Evolutionary conservation across 2,888 invertebrate species (phyloP).

Genomic region (Drosophila niveifrons): DNA sequence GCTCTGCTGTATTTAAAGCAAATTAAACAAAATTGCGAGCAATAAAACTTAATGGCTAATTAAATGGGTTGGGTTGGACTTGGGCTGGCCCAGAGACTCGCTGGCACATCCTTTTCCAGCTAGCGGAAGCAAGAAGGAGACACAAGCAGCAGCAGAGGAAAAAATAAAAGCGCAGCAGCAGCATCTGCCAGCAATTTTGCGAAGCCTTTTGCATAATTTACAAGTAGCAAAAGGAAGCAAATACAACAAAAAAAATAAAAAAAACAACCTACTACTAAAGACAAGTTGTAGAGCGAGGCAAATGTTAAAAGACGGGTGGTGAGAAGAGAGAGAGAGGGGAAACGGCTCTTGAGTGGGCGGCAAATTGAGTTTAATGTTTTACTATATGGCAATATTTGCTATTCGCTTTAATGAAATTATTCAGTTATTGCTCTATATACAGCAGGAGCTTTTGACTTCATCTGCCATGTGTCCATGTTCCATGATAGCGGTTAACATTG

Average conservation of each 20-base stretch:
- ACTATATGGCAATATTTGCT: slow-evolving; percentile 58
- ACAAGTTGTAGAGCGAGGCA: slow-evolving; percentile 26
- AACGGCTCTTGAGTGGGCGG: slow-evolving; percentile 34
- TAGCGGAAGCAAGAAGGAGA: slow-evolving; percentile 3
- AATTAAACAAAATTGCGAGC: slow-evolving; percentile 81
- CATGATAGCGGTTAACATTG: slow-evolving; percentile 8
- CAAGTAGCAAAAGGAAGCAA: slow-evolving; percentile 67
- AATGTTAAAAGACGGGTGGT: not conserved
- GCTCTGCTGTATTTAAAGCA: slow-evolving; percentile 74
- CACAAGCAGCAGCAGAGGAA: not conserved
- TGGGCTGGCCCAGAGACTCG: slow-evolving; percentile 34
- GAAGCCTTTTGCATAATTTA: slow-evolving; percentile 80
- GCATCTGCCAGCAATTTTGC: slow-evolving; percentile 73
- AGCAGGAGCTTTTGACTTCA: slow-evolving; percentile 3
- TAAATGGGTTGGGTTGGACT: slow-evolving; percentile 75
- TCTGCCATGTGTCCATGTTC: slow-evolving; percentile 4
- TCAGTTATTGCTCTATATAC: slow-evolving; percentile 65
- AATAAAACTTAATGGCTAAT: slow-evolving; percentile 82
- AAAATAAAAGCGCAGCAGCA: slow-evolving; percentile 41
- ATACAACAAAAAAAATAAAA: slow-evolving; percentile 24
- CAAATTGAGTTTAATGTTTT: slow-evolving; percentile 60
- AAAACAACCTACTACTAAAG: slow-evolving; percentile 35
- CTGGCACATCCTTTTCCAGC: slow-evolving; percentile 52
- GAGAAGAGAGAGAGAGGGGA: slow-evolving; percentile 8
- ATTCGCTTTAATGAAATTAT: slow-evolving; percentile 72